Evolutionary conservation across 1,140 invertebrate genomes (phyloP), one percentile per base, ranked within the genome.

Genomic region (Tenebrio molitor): DNA sequence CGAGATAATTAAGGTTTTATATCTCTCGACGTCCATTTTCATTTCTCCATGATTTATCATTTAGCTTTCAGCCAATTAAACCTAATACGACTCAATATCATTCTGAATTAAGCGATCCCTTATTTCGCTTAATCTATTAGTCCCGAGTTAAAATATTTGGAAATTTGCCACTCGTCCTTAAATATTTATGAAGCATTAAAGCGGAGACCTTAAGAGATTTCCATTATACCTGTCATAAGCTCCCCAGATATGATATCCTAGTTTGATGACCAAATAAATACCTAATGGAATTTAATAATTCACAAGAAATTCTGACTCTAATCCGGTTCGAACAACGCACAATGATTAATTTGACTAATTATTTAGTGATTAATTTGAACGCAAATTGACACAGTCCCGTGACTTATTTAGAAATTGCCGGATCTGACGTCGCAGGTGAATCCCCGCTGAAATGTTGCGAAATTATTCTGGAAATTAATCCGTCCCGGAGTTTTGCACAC

Each of bases 1-100:
- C 23, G 21, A 29, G 50, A 58, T 58, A 58, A 58, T 58, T 58
- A 29, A 58, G 50, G 50, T 58, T 58, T 58, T 58, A 58, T 58
- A 29, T 58, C 50, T 58, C 29, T 58, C n/a, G 50, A 58, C 50
- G 23, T 58, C 50, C 29, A 58, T 58, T 58, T 58, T 58, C 50
- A 29, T 58, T 58, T 58, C 50, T 58, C 21, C 12, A 12, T 33
- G 50, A 58, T 58, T 58, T 58, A 58, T 58, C 23, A 25, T 58
- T 50, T 17, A 23, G 50, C 50, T 58, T 39, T 39, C 36, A n/a
- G 36, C 5, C 36, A 39, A 39, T 39, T 39, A 39, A 39, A 39
- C 36, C 36, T 58, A 21, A 50, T 21, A 12, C 17, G 44, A 8
- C 16, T 21, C 8, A 5, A 50, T 50, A 4, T 50, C 44, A 7